A percentile compares a stretch with the other conserved stretches of the same genome.
Evolutionary conservation across 2,888 invertebrate genomes (phyloP).

Genomic region (Halictus quadricinctus): DNA sequence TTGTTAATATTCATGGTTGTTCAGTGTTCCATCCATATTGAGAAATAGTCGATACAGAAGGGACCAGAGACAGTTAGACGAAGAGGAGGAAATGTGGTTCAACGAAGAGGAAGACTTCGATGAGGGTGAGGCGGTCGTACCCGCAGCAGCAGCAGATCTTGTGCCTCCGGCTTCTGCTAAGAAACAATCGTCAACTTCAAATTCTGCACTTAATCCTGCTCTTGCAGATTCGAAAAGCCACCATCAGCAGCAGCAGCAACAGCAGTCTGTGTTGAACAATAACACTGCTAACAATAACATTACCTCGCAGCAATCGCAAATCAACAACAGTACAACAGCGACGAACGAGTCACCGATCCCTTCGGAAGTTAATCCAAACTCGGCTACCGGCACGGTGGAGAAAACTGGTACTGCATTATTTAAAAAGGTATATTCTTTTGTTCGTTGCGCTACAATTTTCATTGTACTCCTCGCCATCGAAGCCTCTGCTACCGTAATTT

Average conservation of each 20-base stretch:
- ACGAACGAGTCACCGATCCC: slow-evolving; percentile 77
- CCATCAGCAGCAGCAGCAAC: slow-evolving; percentile 77
- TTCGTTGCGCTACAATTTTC: not conserved
- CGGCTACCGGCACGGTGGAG: slow-evolving; percentile 79
- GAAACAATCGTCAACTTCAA: slow-evolving; percentile 77
- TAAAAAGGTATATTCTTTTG: slow-evolving; percentile 79
- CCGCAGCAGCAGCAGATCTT: slow-evolving; percentile 80
- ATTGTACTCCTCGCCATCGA: not conserved
- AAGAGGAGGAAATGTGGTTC: slow-evolving; percentile 99
- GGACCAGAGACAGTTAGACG: slow-evolving; percentile 96
- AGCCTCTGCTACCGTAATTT: not conserved
- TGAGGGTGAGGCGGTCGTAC: slow-evolving; percentile 87
- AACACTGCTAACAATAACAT: slow-evolving; percentile 83
- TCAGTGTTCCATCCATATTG: slow-evolving; percentile 91
- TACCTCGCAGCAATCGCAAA: slow-evolving; percentile 77
- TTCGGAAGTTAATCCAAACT: slow-evolving; percentile 75
- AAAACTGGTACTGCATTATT: slow-evolving; percentile 83
- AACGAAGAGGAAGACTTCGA: slow-evolving; percentile 97
- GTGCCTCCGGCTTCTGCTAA: slow-evolving; percentile 80
- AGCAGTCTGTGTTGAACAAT: slow-evolving; percentile 78
- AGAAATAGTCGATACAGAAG: slow-evolving; percentile 92
- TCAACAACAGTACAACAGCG: slow-evolving; percentile 77
- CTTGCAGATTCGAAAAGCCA: slow-evolving; percentile 78
- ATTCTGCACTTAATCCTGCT: slow-evolving; percentile 74
- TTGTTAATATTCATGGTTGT: slow-evolving; percentile 68